These are phyloP conservation scores for Chrysopa pallens DNA, from an alignment of 1,140 invertebrate genomes.

Conservation along the genomic window DNA sequence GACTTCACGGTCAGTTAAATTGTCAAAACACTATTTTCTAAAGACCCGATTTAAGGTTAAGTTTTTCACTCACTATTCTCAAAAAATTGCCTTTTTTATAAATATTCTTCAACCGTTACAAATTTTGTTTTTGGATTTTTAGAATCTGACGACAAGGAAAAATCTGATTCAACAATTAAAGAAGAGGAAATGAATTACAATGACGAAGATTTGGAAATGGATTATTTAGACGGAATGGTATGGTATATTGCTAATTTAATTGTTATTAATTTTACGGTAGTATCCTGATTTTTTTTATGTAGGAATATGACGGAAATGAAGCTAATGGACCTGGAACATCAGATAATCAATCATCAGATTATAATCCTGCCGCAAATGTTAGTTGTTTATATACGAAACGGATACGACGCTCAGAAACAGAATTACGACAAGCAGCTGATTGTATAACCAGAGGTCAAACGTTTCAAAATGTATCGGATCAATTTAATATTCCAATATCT, in stretches of 20 bases:
- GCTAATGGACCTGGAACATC: not conserved
- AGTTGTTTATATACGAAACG: constrained; percentile 12
- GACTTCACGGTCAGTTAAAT: too few relatives aligned
- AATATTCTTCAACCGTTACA: too few relatives aligned
- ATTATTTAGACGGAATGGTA: not conserved
- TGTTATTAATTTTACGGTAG: not conserved
- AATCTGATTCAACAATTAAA: not conserved
- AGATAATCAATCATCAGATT: too few relatives aligned
- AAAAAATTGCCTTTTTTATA: too few relatives aligned
- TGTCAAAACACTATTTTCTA: too few relatives aligned
- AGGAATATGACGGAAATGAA: not conserved
- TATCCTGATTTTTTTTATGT: not conserved
- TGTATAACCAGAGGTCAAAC: constrained; percentile 61
- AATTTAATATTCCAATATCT: constrained; percentile 70
- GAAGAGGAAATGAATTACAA: not conserved
- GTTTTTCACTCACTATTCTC: too few relatives aligned
- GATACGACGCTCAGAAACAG: constrained; percentile 50
- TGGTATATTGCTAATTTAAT: not conserved
- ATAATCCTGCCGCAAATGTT: not conserved
- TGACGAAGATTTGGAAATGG: not conserved
- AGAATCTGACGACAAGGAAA: not conserved
- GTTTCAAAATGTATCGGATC: constrained; percentile 64
- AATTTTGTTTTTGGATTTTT: too few relatives aligned
- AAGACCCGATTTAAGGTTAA: too few relatives aligned
- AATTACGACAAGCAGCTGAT: constrained; percentile 55